Base-by-base conservation (phyloP, 1,140 invertebrate species). In the Drosophila lacertosa region DNA sequence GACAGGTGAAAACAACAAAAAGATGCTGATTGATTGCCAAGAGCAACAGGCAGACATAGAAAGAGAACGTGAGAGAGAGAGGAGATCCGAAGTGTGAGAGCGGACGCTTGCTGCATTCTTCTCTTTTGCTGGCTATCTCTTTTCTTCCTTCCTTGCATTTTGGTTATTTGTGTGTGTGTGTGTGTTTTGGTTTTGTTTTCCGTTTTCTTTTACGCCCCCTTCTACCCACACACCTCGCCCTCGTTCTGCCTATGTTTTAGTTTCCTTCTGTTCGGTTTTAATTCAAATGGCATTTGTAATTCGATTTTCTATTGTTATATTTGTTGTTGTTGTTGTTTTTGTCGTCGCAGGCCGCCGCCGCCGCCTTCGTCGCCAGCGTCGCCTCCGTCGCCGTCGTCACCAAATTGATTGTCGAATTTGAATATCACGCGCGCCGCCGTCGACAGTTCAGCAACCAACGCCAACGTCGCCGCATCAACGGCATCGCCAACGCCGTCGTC, bases 391-490 rank as follows among this genome's bases (percentile, higher is more conserved):
- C n/a, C 22, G 45, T n/a, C 55, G 64, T 29, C 35, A 47, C 48
- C 65, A 53, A 86, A 75, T 86, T 78, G 82, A 88, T 89, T 88
- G 82, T 88, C 82, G 74, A 88, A 89, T 88, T 89, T 88, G 71
- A 89, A 89, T 82, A 77, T 70, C 73, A 57, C 72, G 73, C 72
- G 70, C 65, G 50, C 48, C 70, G 42, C 18, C 58, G 74, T 59
- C 75, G 48, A 59, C 74, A 63, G 50, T 60, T 65, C 39, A 54
- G 32, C 74, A 42, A 50, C 42, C 69, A 58, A 55, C 75, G 68
- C 42, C 68, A 65, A 45, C 63, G 55, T 66, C 66, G 64, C 35
- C 63, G 69, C 69, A 72, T 67, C 54, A 26, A 29, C 51, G 50
- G 39, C 47, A 44, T 32, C 37, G 44, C 20, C 54, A 26, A 29